Conservation (phyloP, 2,888 invertebrate species). For the Neoaliturus tenellus region DNA sequence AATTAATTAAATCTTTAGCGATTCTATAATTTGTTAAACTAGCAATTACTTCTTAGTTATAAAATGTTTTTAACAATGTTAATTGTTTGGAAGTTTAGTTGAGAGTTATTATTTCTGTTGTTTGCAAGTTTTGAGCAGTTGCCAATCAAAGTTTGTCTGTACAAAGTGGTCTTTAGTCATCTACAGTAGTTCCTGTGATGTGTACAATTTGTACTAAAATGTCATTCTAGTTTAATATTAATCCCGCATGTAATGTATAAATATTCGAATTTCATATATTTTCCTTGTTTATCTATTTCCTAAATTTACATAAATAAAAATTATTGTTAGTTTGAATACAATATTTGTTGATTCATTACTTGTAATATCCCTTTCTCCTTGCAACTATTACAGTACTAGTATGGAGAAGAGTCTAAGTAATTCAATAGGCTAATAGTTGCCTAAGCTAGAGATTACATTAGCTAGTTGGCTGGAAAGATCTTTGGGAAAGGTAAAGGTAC, state of each 20-base stretch:
- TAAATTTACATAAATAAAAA: slow-evolving; percentile 14
- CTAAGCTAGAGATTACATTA: too few species aligned
- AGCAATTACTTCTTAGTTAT: slow-evolving; percentile 6
- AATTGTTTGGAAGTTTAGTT: slow-evolving; percentile 51
- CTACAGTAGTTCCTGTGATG: slow-evolving; percentile 36
- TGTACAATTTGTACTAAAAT: slow-evolving; percentile 37
- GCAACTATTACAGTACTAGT: too few species aligned
- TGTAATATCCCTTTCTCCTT: neutral
- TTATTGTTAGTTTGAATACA: slow-evolving; percentile 19
- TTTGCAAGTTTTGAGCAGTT: neutral
- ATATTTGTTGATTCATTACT: neutral
- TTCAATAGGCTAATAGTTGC: too few species aligned
- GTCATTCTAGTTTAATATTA: slow-evolving; percentile 6
- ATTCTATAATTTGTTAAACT: slow-evolving; percentile 36
- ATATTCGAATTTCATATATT: neutral
- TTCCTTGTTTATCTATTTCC: slow-evolving; percentile 2
- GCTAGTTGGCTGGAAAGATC: too few species aligned
- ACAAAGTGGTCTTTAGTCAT: slow-evolving; percentile 34
- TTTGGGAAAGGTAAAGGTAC: too few species aligned
- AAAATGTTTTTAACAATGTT: slow-evolving; percentile 48
- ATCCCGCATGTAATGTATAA: slow-evolving; percentile 24
- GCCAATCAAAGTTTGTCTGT: slow-evolving; percentile 24
- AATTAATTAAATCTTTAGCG: slow-evolving; percentile 12
- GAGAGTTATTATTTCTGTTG: slow-evolving; percentile 49
- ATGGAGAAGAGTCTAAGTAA: too few species aligned